phyloP scores from a whole-genome alignment of 2,888 invertebrate genomes.

The Zhuqinia jingwanae region DNA sequence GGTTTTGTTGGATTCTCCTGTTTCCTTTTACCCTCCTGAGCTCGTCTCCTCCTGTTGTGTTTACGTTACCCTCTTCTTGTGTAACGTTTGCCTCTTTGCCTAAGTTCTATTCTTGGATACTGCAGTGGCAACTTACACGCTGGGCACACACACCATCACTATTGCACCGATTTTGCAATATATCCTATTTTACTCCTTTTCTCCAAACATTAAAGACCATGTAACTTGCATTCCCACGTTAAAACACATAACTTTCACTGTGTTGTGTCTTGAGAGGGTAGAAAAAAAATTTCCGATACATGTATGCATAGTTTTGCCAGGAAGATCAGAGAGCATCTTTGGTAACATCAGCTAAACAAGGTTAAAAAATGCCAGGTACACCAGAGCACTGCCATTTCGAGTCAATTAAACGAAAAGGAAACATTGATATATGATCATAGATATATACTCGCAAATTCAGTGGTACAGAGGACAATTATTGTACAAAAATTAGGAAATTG shows the following conservation, averaged over 20 bases:
- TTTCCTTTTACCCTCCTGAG: slow-evolving; percentile 29
- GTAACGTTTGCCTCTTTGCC: too few species aligned
- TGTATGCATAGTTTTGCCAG: neutral
- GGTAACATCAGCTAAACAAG: too few species aligned
- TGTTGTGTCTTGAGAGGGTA: neutral
- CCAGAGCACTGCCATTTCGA: too few species aligned
- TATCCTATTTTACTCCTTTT: slow-evolving; percentile 26
- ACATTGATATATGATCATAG: too few species aligned
- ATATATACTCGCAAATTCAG: too few species aligned
- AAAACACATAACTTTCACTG: too few species aligned
- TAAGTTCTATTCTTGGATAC: neutral
- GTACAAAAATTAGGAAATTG: too few species aligned
- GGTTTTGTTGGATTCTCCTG: slow-evolving; percentile 29
- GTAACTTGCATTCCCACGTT: neutral
- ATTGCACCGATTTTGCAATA: neutral
- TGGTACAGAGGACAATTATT: too few species aligned
- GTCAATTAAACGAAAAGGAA: too few species aligned
- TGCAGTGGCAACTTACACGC: neutral
- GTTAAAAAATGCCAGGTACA: too few species aligned
- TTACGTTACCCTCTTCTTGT: slow-evolving; percentile 7
- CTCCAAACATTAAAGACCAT: neutral
- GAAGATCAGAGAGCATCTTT: neutral
- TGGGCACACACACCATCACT: slow-evolving; percentile 8
- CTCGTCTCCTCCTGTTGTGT: neutral
- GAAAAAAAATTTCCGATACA: neutral